These are phyloP conservation scores for Pachypeltis micranthus DNA, from an alignment of 1,140 invertebrate species.

Conservation along the genomic window DNA sequence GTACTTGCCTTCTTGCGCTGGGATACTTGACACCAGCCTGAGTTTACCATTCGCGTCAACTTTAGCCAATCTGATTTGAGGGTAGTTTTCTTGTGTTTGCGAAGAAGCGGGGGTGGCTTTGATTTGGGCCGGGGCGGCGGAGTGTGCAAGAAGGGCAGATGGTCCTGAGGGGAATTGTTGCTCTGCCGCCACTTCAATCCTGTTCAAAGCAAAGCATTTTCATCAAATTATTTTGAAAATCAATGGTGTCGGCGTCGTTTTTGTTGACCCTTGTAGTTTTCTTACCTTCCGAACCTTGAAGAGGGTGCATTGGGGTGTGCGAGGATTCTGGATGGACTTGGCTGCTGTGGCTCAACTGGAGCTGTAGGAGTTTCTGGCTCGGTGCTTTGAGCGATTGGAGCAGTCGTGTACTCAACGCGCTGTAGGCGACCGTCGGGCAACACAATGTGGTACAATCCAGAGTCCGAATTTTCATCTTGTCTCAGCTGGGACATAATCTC, in stretches of 20 bases:
- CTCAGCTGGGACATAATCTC: conserved; percentile 7
- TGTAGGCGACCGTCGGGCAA: conserved; percentile 53
- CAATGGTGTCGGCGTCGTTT: no score
- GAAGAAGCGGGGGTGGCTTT: background rate
- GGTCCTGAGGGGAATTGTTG: background rate
- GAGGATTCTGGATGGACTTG: background rate
- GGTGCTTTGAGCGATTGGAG: conserved; percentile 13
- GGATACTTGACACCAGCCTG: background rate
- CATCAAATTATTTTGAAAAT: no score
- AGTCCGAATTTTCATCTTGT: conserved; percentile 25
- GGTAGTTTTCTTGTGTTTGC: background rate
- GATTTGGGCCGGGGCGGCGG: background rate
- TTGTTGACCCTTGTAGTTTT: background rate
- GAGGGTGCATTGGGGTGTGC: background rate
- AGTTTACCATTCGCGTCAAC: background rate
- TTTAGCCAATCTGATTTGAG: background rate
- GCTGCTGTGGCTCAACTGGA: conserved; percentile 1
- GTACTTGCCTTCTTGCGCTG: background rate
- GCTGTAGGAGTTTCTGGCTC: conserved; percentile 8
- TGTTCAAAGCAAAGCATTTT: no score
- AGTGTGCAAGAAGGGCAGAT: background rate
- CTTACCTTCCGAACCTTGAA: background rate
- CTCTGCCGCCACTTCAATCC: background rate
- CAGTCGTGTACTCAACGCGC: conserved; percentile 36
- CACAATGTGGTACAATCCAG: conserved; percentile 36